A percentile compares a stretch with the other conserved stretches of the same genome.
Evolutionary conservation across 2,888 invertebrate genomes (phyloP).

Genomic region (Melieria omissa): DNA sequence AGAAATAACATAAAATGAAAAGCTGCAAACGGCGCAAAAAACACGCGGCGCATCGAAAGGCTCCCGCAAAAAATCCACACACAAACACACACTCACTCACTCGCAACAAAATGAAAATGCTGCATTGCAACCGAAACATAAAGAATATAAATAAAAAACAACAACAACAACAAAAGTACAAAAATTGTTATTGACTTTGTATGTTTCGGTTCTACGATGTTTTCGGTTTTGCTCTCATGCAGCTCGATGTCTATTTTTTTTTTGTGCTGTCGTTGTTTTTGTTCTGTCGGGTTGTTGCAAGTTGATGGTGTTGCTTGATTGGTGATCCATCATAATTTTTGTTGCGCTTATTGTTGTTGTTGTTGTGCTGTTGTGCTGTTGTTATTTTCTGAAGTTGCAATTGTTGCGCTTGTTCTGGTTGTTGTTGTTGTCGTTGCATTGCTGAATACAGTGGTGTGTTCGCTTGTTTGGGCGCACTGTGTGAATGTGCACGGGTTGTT

Average conservation of each 20-base stretch:
- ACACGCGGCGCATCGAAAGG: neutral
- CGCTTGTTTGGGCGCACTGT: no score
- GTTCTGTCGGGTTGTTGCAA: constrained; percentile 40
- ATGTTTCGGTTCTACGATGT: constrained; percentile 3
- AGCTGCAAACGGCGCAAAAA: neutral
- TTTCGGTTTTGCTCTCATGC: constrained; percentile 3
- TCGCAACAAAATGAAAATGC: no score
- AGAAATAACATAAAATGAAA: constrained; percentile 19
- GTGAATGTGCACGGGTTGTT: no score
- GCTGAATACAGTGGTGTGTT: no score
- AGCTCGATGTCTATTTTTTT: constrained; percentile 21
- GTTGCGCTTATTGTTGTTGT: constrained; percentile 31
- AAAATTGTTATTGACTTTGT: constrained; percentile 29
- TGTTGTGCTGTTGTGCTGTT: neutral
- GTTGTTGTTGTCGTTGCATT: neutral
- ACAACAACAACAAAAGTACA: neutral
- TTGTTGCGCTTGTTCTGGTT: neutral
- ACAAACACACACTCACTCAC: no score
- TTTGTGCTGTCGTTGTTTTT: constrained; percentile 21
- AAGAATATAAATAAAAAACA: constrained; percentile 5
- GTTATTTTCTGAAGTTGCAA: neutral
- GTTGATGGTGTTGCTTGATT: constrained; percentile 63
- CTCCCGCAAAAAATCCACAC: no score
- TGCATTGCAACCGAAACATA: neutral
- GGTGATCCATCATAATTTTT: constrained; percentile 66